A percentile compares a stretch with the other conserved stretches of the same genome.
These are phyloP conservation scores for Brachyopa scutellaris DNA, from an alignment of 2,888 invertebrate genomes.

Conservation along the genomic window DNA sequence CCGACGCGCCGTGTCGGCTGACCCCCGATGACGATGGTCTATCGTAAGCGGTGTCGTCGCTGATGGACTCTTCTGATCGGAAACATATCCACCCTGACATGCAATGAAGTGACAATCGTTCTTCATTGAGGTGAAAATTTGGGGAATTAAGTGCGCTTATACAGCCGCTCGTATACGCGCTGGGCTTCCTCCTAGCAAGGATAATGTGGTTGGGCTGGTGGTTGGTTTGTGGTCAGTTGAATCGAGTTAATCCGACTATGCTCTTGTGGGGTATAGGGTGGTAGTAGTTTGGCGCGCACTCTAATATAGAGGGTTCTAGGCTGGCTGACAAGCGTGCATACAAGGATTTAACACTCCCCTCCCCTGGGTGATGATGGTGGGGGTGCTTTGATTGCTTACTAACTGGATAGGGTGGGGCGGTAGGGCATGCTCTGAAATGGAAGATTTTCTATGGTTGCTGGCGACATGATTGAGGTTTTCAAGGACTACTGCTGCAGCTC, in stretches of 20 bases:
- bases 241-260: conserved; percentile 62
- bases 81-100: conserved; percentile 59
- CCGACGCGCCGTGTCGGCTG: not conserved
- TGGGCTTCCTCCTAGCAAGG: conserved; percentile 48
- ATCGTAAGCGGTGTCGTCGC: conserved; percentile 4
- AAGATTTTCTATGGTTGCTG: conserved; percentile 68
- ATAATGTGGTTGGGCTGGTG: conserved; percentile 50
- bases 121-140: conserved; percentile 72
- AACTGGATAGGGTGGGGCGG: conserved; percentile 40
- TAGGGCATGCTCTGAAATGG: conserved; percentile 1
- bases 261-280: conserved; percentile 9
- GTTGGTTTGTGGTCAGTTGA: conserved; percentile 69
- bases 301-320: conserved; percentile 5
- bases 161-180: conserved; percentile 38
- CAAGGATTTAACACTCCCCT: conserved; percentile 53
- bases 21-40: not conserved
- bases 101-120: conserved; percentile 72
- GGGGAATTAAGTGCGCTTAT: conserved; percentile 70
- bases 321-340: conserved; percentile 42
- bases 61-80: conserved; percentile 40
- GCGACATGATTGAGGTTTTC: conserved; percentile 70
- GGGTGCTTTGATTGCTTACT: conserved; percentile 67
- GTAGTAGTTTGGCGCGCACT: not conserved
- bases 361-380: conserved; percentile 18
- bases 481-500: conserved; percentile 56